phyloP scores from a whole-genome alignment of 2,113 vertebrate species.

The Serilophus lunatus region DNA sequence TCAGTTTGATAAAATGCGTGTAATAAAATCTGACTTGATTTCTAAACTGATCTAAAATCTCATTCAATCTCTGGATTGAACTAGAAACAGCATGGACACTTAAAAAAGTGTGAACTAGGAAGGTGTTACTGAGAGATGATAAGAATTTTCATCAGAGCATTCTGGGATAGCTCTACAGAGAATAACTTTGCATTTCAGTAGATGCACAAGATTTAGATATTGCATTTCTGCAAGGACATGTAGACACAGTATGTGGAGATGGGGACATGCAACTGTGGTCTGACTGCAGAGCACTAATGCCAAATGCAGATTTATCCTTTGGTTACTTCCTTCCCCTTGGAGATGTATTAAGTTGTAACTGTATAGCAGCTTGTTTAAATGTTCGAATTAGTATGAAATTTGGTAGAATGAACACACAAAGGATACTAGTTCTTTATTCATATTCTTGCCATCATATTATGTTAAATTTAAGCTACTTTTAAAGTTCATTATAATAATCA shows the following conservation, averaged over 20 bases:
- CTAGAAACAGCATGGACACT: neutral
- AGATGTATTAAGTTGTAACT: neutral
- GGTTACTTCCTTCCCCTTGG: neutral
- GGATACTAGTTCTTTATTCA: neutral
- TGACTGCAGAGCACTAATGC: neutral
- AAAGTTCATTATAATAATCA: neutral
- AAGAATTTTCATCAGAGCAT: neutral
- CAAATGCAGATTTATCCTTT: neutral
- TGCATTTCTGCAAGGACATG: neutral
- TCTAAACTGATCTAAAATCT: neutral
- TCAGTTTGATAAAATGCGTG: neutral
- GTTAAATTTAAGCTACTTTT: neutral
- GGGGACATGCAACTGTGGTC: neutral
- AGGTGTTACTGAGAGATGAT: neutral
- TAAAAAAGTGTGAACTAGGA: neutral
- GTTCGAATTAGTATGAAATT: neutral
- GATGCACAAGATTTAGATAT: accelerated
- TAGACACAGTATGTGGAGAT: neutral
- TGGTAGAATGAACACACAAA: neutral
- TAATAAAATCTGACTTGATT: neutral
- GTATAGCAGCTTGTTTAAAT: neutral
- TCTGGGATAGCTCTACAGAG: neutral
- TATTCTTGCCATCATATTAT: neutral
- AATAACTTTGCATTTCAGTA: neutral
- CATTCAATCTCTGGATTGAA: neutral